Percentiles rank a stretch among this genome's conserved stretches.
Conservation (phyloP, 1,140 invertebrate genomes). For the Daktulosphaira vitifoliae region DNA sequence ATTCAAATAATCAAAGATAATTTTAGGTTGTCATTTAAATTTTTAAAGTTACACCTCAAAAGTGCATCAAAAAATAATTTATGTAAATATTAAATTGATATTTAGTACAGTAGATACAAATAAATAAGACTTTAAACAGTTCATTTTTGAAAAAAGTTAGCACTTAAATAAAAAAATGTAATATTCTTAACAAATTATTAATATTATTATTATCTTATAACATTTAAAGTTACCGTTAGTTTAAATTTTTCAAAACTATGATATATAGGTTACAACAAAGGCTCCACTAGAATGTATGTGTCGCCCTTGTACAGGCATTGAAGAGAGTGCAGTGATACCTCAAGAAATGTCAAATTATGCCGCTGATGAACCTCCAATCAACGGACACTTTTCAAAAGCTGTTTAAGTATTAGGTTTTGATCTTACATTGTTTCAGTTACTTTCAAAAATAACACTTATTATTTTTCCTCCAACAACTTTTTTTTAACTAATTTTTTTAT, state of each 20-base stretch:
- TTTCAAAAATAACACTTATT: not conserved
- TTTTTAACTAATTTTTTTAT: not conserved
- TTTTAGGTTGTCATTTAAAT: no score
- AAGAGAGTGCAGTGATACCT: constrained; percentile 76
- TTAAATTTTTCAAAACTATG: no score
- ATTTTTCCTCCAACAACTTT: not conserved
- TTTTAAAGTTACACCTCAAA: no score
- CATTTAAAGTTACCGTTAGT: not conserved
- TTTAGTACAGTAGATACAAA: no score
- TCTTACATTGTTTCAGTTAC: not conserved
- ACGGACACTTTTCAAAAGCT: constrained; percentile 36
- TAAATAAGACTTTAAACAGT: no score
- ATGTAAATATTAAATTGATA: no score
- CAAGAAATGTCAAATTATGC: constrained; percentile 81
- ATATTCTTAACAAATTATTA: no score
- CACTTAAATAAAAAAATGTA: no score
- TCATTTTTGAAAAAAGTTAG: no score
- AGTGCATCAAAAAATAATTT: no score
- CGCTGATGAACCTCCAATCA: constrained; percentile 64
- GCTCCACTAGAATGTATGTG: constrained; percentile 90
- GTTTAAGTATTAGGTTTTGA: constrained; percentile 21
- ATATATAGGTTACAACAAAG: constrained; percentile 76
- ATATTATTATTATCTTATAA: no score
- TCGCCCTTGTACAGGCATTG: constrained; percentile 77
- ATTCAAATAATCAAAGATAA: no score